Percentiles rank a stretch among this genome's conserved stretches.
Evolutionary conservation across 2,797 vertebrate species (phyloP).

Genomic region (Propithecus deckenii): DNA sequence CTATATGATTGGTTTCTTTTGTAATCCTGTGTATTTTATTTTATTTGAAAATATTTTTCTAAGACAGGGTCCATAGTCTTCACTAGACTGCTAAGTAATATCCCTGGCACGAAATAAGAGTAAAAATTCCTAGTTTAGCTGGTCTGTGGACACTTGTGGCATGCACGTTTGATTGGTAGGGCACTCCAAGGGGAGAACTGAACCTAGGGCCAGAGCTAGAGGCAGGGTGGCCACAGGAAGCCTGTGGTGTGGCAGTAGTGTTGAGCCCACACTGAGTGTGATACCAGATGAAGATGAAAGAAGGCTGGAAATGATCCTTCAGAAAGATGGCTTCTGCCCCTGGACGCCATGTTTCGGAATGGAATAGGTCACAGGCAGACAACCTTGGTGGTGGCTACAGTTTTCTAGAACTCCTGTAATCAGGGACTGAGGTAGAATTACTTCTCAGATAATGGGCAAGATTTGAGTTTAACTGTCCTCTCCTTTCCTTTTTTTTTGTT

Average conservation of each 20-base stretch:
- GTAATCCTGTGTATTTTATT: background rate
- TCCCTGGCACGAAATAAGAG: background rate
- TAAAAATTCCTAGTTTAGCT: background rate
- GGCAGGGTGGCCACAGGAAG: background rate
- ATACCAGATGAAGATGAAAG: background rate
- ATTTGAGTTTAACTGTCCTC: background rate
- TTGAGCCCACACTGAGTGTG: background rate
- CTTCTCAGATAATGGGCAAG: background rate
- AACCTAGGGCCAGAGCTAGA: background rate
- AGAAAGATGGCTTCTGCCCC: background rate
- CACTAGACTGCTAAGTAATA: background rate
- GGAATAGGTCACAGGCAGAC: background rate
- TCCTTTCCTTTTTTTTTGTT: background rate
- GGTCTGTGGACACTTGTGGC: background rate
- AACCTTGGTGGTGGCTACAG: background rate
- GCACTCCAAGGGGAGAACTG: background rate
- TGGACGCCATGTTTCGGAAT: background rate
- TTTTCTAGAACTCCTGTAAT: background rate
- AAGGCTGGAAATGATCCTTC: background rate
- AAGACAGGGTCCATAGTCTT: background rate
- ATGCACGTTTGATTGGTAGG: background rate
- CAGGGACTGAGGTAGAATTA: background rate
- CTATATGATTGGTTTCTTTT: background rate
- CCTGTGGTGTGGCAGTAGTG: background rate
- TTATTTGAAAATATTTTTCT: conserved; percentile 36